Base-by-base conservation (phyloP, 2,888 invertebrate species). In the Pachymerium ferrugineum region DNA sequence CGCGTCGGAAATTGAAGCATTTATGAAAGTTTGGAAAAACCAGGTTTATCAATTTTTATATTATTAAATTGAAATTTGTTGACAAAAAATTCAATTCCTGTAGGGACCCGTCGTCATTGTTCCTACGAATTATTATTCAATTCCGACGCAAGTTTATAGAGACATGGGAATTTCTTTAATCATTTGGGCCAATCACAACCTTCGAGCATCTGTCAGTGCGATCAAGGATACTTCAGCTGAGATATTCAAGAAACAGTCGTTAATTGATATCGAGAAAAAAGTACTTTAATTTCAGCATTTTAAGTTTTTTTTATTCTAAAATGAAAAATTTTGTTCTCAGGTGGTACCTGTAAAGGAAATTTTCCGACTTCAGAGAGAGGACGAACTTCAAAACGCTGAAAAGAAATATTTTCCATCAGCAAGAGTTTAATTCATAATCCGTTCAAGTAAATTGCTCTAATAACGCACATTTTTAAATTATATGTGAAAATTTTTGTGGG, bases 161-260 rank as follows among this genome's bases (percentile, higher is more conserved):
- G 81, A 83, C 69, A 76, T 83, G 78, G 83, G 83, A 5, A 79
- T 83, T 19, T 83, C 83, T 22, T 77, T 82, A 77, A 80, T 83
- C 1, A 84, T 84, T 70, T 84, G 83, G 84, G 84, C 84, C 72
- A 84, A 84, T 77, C 84, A 84, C 76, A 83, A 83, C 73, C 75
- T 84, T 31, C 76, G 84, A 67, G 81, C 83, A 12, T 81, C 81
- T 0, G 79, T 83, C n/a, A 77, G 77, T n/a, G 83, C 83, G 19
- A 84, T 84, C 81, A 83, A 84, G 76, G 78, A 80, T 25, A 79
- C 80, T 3, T 78, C 81, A 4, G 77, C 77, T 3, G 78, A 78
- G 42, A 83, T 84, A 69, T 81, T 78, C 75, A 78, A 80, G 35
- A 81, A 83, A 29, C 80, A 82, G 75, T 81, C 81, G n/a, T 77